Evolutionary conservation across 1,140 invertebrate genomes (phyloP).

Genomic region (Apis cerana): DNA sequence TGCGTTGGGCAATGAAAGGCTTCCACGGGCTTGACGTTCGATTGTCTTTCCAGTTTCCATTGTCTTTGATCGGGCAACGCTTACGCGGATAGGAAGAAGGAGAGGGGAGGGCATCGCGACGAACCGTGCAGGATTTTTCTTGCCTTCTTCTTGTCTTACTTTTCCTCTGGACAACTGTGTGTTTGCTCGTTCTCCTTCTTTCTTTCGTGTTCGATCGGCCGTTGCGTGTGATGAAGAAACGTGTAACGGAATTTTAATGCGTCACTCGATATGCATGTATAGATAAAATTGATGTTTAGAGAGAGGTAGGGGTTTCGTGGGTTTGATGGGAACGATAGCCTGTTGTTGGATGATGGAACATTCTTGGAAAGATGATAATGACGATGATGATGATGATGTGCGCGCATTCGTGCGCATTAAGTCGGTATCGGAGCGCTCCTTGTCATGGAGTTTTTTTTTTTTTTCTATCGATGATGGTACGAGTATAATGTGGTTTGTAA

Average conservation of each 20-base stretch:
- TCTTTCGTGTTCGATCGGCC: background rate
- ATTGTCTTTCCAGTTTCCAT: slow-evolving; percentile 70
- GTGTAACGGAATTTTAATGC: slow-evolving; percentile 48
- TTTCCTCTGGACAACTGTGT: background rate
- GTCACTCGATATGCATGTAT: background rate
- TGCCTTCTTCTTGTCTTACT: background rate
- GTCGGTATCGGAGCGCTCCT: no score
- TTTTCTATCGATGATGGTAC: no score
- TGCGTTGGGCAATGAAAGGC: slow-evolving; percentile 69
- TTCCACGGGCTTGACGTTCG: slow-evolving; percentile 71
- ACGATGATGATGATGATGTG: no score
- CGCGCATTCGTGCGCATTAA: no score
- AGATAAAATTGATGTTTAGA: background rate
- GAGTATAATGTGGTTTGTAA: no score
- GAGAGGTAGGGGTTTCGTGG: background rate
- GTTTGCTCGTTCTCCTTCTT: background rate
- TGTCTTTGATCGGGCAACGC: slow-evolving; percentile 57
- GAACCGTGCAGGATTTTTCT: background rate
- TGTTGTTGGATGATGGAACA: no score
- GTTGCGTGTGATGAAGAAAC: background rate
- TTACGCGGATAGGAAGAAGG: slow-evolving; percentile 10
- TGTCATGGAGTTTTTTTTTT: no score
- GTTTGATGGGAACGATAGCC: background rate
- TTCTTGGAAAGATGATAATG: no score
- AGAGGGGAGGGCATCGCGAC: slow-evolving; percentile 9